Evolutionary conservation across 2,888 invertebrate genomes (phyloP), one percentile per base, ranked within the genome.

Genomic region (Periphyllus acericola): DNA sequence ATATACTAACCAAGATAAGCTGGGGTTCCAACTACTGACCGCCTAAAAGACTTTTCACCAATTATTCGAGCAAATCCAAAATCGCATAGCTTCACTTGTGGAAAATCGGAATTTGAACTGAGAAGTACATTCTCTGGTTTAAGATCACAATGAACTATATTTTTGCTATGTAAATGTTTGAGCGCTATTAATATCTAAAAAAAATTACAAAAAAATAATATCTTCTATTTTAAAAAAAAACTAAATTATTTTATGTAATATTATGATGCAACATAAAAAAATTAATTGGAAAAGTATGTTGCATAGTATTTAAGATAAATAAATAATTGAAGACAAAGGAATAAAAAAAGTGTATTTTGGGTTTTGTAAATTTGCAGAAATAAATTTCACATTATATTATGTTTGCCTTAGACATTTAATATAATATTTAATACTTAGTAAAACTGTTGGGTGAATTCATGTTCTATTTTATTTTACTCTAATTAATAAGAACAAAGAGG

Each of bases 11-110:
- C 97, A 89, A 99, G 93, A 92, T 99, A 99, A 0, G 99, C 99
- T 1, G 99, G 99, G 0, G 99, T 99, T 89, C 99, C 99, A 66
- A 99, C 99, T 32, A 99, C 99, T 81, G 98, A 98, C 90, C 99
- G 93, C 9, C 99, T 93, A 92, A 99, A 99, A 83, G 98, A 98
- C 92, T 98, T 98, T 92, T 99, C 99, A 3, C 99, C 99, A 91
- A 99, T 99, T 91, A 99, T 99, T 90, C 99, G 93, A 14, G 99
- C 99, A 93, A 99, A 99, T 80, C 99, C 99, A 92, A 99, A 99
- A 93, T 99, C 99, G 92, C 99, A 99, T 55, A 99, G 93, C 93
- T 99, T 99, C 82, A 99, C 99, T 93, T 99, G 99, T 66, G 99
- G 99, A 92, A 97, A 98, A 91, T 98, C 97, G 52, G 95, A 95